Percentiles rank a stretch among this genome's conserved stretches.
phyloP scores from a whole-genome alignment of 1,140 invertebrate species.

The Hylaeus anthracinus region DNA sequence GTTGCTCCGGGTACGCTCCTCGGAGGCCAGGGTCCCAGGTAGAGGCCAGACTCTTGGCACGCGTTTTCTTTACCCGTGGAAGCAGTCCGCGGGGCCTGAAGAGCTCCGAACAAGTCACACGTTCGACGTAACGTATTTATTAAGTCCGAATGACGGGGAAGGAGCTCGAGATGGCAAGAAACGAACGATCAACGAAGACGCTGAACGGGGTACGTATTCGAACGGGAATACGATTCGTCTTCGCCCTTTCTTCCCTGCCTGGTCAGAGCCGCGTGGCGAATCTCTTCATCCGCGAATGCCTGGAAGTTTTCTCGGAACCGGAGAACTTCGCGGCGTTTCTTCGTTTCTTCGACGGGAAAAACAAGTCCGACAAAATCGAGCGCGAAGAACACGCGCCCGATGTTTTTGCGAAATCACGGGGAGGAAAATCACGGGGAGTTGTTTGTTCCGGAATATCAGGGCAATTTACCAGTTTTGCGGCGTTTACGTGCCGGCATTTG shows the following conservation, averaged over 20 bases:
- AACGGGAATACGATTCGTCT: too few relatives aligned
- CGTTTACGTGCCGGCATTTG: conserved; percentile 16
- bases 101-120: conserved; percentile 7
- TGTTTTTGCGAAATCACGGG: conserved; percentile 9
- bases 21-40: conserved; percentile 2
- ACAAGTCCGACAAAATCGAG: neutral
- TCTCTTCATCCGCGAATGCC: conserved; percentile 52
- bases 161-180: neutral
- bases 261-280: conserved; percentile 52
- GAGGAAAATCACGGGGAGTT: conserved; percentile 1
- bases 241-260: conserved; percentile 6
- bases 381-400: neutral
- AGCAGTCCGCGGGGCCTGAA: neutral
- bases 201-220: too few relatives aligned
- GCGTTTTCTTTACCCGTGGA: conserved; percentile 37
- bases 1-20: conserved; percentile 30
- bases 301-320: conserved; percentile 26
- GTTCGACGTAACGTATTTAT: conserved; percentile 45
- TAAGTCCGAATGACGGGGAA: neutral
- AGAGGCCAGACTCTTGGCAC: neutral
- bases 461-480: neutral
- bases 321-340: neutral
- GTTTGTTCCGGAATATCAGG: conserved; percentile 1
- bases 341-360: neutral
- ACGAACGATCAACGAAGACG: neutral